These are phyloP conservation scores for Stegophylla sp. DNA, from an alignment of 2,888 invertebrate genomes.

Conservation along the genomic window DNA sequence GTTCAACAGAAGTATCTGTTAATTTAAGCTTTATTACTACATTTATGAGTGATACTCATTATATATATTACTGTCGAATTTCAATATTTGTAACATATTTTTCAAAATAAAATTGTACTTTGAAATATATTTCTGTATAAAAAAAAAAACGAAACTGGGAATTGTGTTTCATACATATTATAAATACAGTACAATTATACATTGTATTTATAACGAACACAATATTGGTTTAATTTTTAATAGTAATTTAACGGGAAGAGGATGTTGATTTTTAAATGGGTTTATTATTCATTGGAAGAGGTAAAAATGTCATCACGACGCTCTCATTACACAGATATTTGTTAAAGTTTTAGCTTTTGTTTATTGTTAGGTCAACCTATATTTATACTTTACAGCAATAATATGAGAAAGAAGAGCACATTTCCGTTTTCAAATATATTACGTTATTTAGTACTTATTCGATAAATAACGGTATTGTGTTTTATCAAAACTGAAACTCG, in stretches of 20 bases:
- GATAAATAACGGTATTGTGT: conserved; percentile 6
- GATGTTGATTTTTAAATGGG: conserved; percentile 48
- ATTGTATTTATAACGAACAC: background rate
- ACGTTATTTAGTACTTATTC: background rate
- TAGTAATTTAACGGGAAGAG: conserved; percentile 8
- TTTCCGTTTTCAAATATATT: conserved; percentile 39
- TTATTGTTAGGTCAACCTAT: conserved; percentile 21
- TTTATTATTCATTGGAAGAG: conserved; percentile 7
- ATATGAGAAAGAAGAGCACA: conserved; percentile 4
- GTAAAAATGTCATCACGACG: conserved; percentile 37
- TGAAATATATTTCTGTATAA: no score
- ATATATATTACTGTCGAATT: no score
- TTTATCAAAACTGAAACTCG: conserved; percentile 3
- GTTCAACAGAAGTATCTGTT: no score
- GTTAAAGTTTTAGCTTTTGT: conserved; percentile 27
- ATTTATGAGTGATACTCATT: no score
- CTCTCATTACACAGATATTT: conserved; percentile 21
- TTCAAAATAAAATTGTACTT: no score
- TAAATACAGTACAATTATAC: background rate
- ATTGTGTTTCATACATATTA: no score
- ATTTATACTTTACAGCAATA: conserved; percentile 27
- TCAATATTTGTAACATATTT: no score
- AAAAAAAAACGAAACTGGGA: no score
- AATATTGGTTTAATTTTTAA: conserved; percentile 22
- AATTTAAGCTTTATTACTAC: no score